Evolutionary conservation across 1,140 invertebrate genomes (phyloP).

Genomic region (Maniola jurtina): DNA sequence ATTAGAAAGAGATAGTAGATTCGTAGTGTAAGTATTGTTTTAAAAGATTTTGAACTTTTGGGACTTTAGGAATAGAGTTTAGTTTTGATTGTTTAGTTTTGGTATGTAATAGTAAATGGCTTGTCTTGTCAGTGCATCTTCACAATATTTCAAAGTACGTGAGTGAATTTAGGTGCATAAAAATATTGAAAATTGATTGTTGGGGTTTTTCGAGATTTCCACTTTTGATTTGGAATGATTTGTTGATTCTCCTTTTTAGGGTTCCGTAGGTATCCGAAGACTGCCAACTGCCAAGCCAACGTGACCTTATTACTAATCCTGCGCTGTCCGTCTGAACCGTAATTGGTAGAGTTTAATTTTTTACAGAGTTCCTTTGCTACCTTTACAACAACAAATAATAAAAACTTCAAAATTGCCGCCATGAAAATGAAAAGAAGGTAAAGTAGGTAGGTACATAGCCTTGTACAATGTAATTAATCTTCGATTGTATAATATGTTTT

Average conservation of each 20-base stretch:
- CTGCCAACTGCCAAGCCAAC: background rate
- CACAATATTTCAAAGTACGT: slow-evolving; percentile 60
- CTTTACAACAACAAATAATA: no score
- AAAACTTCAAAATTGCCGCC: no score
- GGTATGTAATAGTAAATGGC: slow-evolving; percentile 50
- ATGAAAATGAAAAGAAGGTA: no score
- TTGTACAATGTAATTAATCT: no score
- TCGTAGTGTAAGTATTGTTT: background rate
- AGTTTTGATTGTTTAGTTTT: background rate
- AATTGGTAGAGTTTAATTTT: no score
- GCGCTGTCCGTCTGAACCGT: no score
- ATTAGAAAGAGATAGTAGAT: slow-evolving; percentile 40
- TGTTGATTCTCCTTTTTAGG: background rate
- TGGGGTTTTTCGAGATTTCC: slow-evolving; percentile 25
- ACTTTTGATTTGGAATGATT: slow-evolving; percentile 24
- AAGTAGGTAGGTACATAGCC: no score
- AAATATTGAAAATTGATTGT: slow-evolving; percentile 31
- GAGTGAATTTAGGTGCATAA: slow-evolving; percentile 51
- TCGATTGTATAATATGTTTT: no score
- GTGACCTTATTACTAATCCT: no score
- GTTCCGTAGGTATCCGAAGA: slow-evolving; percentile 10
- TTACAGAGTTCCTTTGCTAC: no score
- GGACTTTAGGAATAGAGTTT: slow-evolving; percentile 10
- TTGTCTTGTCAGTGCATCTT: slow-evolving; percentile 57
- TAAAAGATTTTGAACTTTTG: slow-evolving; percentile 6